Conservation (phyloP, 2,888 invertebrate species). For the Cheilosia soror region DNA sequence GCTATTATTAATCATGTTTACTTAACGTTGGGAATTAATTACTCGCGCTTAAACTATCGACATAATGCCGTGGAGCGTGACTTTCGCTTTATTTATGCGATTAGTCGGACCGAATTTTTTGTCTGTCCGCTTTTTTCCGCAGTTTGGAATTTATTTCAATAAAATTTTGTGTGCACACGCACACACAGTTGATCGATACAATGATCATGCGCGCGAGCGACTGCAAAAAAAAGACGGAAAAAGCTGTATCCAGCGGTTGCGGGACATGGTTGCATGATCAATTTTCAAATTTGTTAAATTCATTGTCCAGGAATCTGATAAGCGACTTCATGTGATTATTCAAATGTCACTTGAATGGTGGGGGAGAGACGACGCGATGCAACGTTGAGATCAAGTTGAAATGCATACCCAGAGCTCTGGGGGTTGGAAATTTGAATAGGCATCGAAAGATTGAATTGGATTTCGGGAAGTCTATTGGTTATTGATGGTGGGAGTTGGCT, state of each 20-base stretch:
- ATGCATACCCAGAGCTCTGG: slow-evolving; percentile 26
- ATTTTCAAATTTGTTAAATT: slow-evolving; percentile 69
- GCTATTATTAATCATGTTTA: slow-evolving; percentile 73
- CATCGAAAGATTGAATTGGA: slow-evolving; percentile 30
- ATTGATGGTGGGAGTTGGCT: slow-evolving; percentile 36
- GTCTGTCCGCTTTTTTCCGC: background rate
- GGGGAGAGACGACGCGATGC: background rate
- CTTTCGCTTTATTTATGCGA: slow-evolving; percentile 74
- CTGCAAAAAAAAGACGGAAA: slow-evolving; percentile 36
- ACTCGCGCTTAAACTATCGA: slow-evolving; percentile 71
- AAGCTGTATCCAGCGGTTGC: background rate
- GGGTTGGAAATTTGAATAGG: background rate
- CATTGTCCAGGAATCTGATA: slow-evolving; percentile 67
- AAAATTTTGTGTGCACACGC: slow-evolving; percentile 32
- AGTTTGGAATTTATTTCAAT: slow-evolving; percentile 35
- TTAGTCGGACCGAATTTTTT: slow-evolving; percentile 40
- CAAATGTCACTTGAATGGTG: slow-evolving; percentile 39
- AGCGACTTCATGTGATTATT: slow-evolving; percentile 41
- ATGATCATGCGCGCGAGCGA: slow-evolving; percentile 32
- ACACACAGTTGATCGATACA: background rate
- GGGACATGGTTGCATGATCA: slow-evolving; percentile 55
- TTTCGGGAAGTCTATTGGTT: slow-evolving; percentile 59
- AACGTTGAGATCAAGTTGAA: slow-evolving; percentile 5
- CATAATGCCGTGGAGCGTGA: slow-evolving; percentile 72
- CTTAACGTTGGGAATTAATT: slow-evolving; percentile 71